Percentiles rank a stretch among this genome's conserved stretches.
Conservation (phyloP, 2,113 vertebrate genomes). For the Gnathonemus longibarbis region DNA sequence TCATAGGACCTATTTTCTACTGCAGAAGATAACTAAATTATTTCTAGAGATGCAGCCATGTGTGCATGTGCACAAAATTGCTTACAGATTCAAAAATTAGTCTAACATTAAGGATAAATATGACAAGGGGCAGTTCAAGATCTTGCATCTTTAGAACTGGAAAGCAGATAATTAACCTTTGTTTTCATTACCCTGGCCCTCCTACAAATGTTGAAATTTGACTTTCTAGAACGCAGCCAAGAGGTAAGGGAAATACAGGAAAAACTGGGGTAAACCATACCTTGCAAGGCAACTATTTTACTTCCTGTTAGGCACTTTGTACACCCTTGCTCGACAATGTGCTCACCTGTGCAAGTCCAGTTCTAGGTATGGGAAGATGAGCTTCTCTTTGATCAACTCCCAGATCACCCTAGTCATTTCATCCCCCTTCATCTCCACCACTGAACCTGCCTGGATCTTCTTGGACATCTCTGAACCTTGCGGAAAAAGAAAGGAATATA, state of each 20-base stretch:
- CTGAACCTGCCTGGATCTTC: slow-evolving; percentile 85
- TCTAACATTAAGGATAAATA: neutral
- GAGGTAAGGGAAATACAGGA: neutral
- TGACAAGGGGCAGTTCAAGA: neutral
- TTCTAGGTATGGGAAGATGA: slow-evolving; percentile 89
- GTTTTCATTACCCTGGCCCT: neutral
- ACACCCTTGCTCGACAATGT: neutral
- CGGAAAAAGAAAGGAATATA: slow-evolving; percentile 13
- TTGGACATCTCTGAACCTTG: slow-evolving; percentile 72
- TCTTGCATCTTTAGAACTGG: neutral
- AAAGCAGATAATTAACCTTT: neutral
- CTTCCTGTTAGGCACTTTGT: neutral
- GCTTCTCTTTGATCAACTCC: slow-evolving; percentile 96
- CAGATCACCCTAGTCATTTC: slow-evolving; percentile 98
- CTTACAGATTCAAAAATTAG: neutral
- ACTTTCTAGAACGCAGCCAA: neutral
- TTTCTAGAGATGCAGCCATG: neutral
- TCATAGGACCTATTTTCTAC: neutral
- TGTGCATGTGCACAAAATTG: neutral
- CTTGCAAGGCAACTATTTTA: neutral
- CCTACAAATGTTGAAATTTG: neutral
- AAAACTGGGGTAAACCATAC: neutral
- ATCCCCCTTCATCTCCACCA: slow-evolving; percentile 98
- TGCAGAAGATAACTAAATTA: neutral
- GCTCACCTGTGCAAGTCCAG: slow-evolving; percentile 90